Evolutionary conservation across 2,113 vertebrate genomes (phyloP).

Genomic region (Prinia subflava): DNA sequence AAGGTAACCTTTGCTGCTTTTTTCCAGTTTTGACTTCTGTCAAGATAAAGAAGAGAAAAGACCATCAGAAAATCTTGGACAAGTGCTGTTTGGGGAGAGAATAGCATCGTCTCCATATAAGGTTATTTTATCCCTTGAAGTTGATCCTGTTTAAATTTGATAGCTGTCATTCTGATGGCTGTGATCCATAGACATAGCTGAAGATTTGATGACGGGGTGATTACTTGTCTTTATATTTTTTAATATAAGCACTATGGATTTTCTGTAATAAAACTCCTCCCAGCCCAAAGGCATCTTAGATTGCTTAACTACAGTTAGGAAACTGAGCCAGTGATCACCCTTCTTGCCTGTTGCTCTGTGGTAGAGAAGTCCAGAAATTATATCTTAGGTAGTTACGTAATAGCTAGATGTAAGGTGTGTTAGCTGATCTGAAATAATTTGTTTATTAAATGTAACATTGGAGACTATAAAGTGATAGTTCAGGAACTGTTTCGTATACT

Average conservation of each 20-base stretch:
- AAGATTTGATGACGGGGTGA: not conserved
- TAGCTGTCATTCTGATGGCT: not conserved
- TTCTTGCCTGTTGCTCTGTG: not conserved
- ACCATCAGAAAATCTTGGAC: slow-evolving; percentile 89
- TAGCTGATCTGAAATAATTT: not conserved
- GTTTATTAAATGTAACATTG: not conserved
- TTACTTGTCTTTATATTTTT: not conserved
- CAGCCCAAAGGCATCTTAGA: not conserved
- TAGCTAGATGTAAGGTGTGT: not conserved
- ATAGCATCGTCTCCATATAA: slow-evolving; percentile 89
- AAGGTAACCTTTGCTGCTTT: not conserved
- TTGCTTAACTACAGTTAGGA: not conserved
- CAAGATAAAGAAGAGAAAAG: slow-evolving; percentile 80
- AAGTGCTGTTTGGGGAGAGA: slow-evolving; percentile 89
- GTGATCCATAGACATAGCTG: not conserved
- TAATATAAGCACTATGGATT: not conserved
- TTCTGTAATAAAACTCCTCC: not conserved
- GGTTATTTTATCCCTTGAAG: slow-evolving; percentile 63
- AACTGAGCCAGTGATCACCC: not conserved
- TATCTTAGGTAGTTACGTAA: not conserved
- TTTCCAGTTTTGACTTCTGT: slow-evolving; percentile 89
- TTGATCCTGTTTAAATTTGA: not conserved
- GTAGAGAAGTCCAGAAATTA: not conserved
- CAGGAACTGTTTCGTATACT: not conserved
- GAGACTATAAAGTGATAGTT: not conserved